Evolutionary conservation across 2,113 vertebrate species (phyloP), one percentile per base, ranked within the genome.

Genomic region (Phylloscopus trochiloides): DNA sequence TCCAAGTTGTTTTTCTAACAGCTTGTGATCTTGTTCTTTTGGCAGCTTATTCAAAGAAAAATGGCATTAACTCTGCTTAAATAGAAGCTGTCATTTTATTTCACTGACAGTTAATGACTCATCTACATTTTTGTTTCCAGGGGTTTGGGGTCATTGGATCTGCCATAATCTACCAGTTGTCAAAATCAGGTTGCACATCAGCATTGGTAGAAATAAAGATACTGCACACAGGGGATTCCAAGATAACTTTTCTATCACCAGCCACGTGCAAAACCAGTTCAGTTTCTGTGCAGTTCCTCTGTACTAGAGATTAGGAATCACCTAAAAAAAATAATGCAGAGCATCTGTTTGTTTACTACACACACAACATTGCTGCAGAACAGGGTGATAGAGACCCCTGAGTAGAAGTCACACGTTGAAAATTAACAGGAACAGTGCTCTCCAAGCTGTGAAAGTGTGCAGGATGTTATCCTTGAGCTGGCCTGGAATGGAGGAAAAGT

Each of bases 21-120:
- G 83, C 51, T 92, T 80, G 71, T 21, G 26, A 62, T 66, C 61
- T 85, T 86, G 70, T 90, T 93, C 88, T 86, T 95, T 94, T 90
- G 72, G 42, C 66, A 90, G 62, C 45, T 92, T 79, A 76, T 85
- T 76, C 42, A 83, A 72, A 78, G 58, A 51, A 78, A 90, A 87
- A 50, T 45, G 17, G 13, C 40, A 87, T 92, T 55, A 81, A 75
- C 18, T 63, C 2, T 74, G 34, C 34, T 78, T 68, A 70, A 92
- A 83, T 19, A 79, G 55, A 88, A 95, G 45, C 59, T 25, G 28
- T 86, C 9, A 18, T 80, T 94, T 94, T 66, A 42, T 73, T 73
- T 42, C 58, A 28, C 67, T 94, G 88, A 24, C 43, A 62, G 14
- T 42, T 76, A 86, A 54, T 48, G 52, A 66, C 48, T 45, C 36